Percentiles rank a stretch among this genome's conserved stretches.
phyloP scores from a whole-genome alignment of 2,113 vertebrate species.

The Herpailurus yagouaroundi region DNA sequence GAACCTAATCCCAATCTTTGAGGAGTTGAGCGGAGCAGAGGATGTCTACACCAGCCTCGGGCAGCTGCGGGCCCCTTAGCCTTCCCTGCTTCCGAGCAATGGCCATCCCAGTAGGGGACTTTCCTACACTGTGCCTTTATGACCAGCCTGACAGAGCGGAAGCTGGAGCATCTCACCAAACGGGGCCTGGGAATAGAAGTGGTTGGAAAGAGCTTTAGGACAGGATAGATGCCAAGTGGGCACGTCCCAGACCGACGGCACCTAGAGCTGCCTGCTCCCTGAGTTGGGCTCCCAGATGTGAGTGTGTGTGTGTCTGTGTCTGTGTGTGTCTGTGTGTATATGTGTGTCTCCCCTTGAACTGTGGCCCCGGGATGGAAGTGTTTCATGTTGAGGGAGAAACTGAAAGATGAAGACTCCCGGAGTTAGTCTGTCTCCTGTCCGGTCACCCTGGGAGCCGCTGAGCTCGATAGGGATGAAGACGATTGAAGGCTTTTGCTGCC shows the following conservation, averaged over 20 bases:
- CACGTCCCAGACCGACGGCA: background rate
- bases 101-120: conserved; percentile 72
- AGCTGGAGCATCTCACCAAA: conserved; percentile 47
- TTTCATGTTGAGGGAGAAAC: conserved; percentile 18
- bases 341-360: background rate
- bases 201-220: conserved; percentile 38
- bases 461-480: background rate
- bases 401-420: conserved; percentile 11
- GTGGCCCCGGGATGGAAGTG: background rate
- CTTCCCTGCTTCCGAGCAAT: conserved; percentile 22
- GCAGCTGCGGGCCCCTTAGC: conserved; percentile 89
- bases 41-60: conserved; percentile 91
- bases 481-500: conserved; percentile 45
- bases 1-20: conserved; percentile 92
- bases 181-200: conserved; percentile 29
- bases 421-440: background rate
- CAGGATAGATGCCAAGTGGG: conserved; percentile 10
- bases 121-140: conserved; percentile 84
- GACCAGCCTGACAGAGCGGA: conserved; percentile 63
- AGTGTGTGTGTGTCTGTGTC: background rate
- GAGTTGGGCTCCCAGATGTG: background rate
- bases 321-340: background rate
- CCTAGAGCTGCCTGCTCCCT: conserved; percentile 21
- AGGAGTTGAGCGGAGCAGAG: conserved; percentile 91
- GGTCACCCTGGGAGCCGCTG: conserved; percentile 10